Percentiles rank a stretch among this genome's conserved stretches.
These are phyloP conservation scores for Tenthredo distinguenda DNA, from an alignment of 2,888 invertebrate species.

Conservation along the genomic window DNA sequence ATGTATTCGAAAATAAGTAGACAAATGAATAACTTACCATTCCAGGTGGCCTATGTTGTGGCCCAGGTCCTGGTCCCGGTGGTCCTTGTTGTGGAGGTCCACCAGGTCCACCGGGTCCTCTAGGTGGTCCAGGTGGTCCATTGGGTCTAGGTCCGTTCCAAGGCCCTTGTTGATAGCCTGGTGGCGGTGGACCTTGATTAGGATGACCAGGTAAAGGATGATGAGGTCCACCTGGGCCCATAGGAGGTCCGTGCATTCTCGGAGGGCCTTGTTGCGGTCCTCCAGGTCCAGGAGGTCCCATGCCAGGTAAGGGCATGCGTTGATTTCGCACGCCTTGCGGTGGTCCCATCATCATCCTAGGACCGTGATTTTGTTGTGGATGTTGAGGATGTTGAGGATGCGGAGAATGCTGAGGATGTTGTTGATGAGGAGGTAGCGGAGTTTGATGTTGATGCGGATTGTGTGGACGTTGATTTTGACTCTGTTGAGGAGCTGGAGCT, in stretches of 20 bases:
- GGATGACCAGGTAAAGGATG: constrained; percentile 80
- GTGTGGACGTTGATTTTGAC: constrained; percentile 81
- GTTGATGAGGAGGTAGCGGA: constrained; percentile 78
- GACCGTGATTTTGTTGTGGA: constrained; percentile 79
- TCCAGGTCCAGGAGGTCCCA: constrained; percentile 78
- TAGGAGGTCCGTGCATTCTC: constrained; percentile 79
- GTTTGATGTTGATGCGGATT: constrained; percentile 80
- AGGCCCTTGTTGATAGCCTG: constrained; percentile 82
- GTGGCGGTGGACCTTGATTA: constrained; percentile 80
- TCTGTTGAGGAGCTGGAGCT: constrained; percentile 86
- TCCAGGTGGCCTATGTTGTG: constrained; percentile 80
- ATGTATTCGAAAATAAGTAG: neutral
- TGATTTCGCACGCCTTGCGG: constrained; percentile 77
- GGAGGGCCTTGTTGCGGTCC: constrained; percentile 79
- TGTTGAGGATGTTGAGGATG: constrained; percentile 80
- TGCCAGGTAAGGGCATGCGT: constrained; percentile 77
- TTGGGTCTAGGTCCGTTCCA: constrained; percentile 82
- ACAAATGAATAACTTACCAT: constrained; percentile 78
- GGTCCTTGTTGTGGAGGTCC: constrained; percentile 83
- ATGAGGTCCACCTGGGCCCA: constrained; percentile 81
- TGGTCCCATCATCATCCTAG: constrained; percentile 82
- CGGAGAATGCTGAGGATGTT: constrained; percentile 79
- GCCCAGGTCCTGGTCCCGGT: constrained; percentile 80
- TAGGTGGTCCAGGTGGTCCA: constrained; percentile 80
- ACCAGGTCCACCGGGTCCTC: constrained; percentile 80